Base-by-base conservation (phyloP, 23 tunicate genomes). In the Styela plicata region DNA sequence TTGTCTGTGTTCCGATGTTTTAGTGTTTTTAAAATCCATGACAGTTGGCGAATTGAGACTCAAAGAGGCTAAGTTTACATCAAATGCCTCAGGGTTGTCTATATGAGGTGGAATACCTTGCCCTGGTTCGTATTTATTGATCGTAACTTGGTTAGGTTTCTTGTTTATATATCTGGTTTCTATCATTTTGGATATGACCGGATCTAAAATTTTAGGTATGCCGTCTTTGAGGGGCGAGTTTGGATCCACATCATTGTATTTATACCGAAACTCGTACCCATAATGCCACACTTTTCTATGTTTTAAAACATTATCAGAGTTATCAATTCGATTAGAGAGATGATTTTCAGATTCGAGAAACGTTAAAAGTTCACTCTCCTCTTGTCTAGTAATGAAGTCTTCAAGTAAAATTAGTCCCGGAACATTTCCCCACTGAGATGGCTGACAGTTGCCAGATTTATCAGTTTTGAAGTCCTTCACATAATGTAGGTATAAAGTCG, bases 81-180 rank as follows among this genome's bases (percentile, higher is more conserved):
- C 97, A 84, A 95, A 95, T 70, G 97, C 92, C 0, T 66, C 71
- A 32, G 97, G 86, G 52, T 96, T 96, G 76, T 91, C 99, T 57
- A 85, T 80, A 78, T 96, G 99, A 24, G 85, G 87, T 5, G 99
- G 97, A 62, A 96, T 96, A 10, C 99, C 99, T 61, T 96, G 94
- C 1, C 99, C 99, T 34, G 99, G 97, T 0, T 87, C 79, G 63
- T 96, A 96, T 31, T 64, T 91, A 74, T 96, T 96, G 36, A 93
- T 84, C 22, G 99, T 96, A 25, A 89, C 57, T 78, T 96, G 99
- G 77, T 96, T 94, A 21, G 96, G 92, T 44, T 77, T 37, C 16
- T 52, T 13, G 22, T 24, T 5, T 5, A 83, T 32, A 2, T 81
- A 31, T 24, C 84, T 83, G 0, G 74, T 52, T 24, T 83, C 73